phyloP scores from a whole-genome alignment of 2,113 vertebrate genomes.

The Tetraodon nigroviridis region DNA sequence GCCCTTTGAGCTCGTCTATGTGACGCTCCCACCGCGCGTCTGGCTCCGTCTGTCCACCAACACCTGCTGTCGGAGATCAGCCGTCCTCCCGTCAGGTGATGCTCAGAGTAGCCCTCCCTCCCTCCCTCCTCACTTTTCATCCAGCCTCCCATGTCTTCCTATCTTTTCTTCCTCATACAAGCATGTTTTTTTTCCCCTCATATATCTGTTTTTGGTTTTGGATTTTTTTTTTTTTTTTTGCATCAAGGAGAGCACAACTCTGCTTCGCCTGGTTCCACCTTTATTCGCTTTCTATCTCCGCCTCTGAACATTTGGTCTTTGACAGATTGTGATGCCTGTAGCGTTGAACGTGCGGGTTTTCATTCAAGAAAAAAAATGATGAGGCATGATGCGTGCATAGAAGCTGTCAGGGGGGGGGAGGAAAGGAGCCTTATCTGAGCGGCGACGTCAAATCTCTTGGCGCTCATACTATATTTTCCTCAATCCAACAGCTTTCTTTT shows the following conservation, averaged over 20 bases:
- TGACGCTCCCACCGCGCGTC: slow-evolving; percentile 31
- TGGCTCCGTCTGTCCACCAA: slow-evolving; percentile 45
- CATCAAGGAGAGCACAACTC: slow-evolving; percentile 19
- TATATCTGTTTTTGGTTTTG: not conserved
- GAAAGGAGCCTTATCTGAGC: slow-evolving; percentile 15
- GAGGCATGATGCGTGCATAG: slow-evolving; percentile 17
- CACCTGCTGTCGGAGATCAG: slow-evolving; percentile 63
- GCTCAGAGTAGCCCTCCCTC: slow-evolving; percentile 57
- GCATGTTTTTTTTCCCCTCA: not conserved
- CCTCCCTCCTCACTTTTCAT: slow-evolving; percentile 29
- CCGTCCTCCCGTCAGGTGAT: slow-evolving; percentile 58
- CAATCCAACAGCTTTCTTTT: slow-evolving; percentile 36
- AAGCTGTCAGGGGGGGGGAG: slow-evolving; percentile 6
- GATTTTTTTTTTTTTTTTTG: not conserved
- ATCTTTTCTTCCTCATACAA: slow-evolving; percentile 15
- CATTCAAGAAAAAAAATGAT: not conserved
- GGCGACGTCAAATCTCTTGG: slow-evolving; percentile 26
- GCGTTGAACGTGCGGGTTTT: slow-evolving; percentile 25
- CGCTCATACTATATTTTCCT: slow-evolving; percentile 32
- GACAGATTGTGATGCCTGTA: slow-evolving; percentile 28
- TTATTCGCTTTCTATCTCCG: slow-evolving; percentile 25
- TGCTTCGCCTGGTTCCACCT: slow-evolving; percentile 9
- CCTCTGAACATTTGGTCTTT: slow-evolving; percentile 30
- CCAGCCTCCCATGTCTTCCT: slow-evolving; percentile 15
- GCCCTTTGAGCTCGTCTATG: slow-evolving; percentile 35